These are phyloP conservation scores for Steinernema scapterisci DNA, from an alignment of 2,888 invertebrate genomes.

Conservation along the genomic window DNA sequence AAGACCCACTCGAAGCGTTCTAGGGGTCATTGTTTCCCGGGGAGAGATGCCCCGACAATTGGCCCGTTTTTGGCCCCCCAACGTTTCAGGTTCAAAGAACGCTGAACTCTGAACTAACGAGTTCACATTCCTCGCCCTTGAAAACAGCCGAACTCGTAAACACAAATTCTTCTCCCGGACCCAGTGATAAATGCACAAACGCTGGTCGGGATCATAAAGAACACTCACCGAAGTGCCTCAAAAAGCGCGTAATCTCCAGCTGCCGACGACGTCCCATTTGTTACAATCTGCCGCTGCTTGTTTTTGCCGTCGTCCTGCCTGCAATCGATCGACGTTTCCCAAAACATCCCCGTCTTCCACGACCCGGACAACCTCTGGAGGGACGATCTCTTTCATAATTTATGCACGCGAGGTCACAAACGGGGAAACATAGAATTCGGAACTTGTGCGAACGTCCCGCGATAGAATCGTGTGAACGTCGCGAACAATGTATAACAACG, in stretches of 20 bases:
- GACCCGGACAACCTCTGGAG: neutral
- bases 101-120: too few species aligned
- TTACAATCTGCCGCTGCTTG: neutral
- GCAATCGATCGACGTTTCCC: conserved; percentile 10
- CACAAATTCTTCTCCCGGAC: too few species aligned
- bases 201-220: too few species aligned
- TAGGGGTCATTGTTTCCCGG: too few species aligned
- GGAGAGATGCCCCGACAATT: too few species aligned
- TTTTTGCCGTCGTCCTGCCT: neutral
- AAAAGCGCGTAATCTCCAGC: conserved; percentile 8
- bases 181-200: too few species aligned
- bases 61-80: too few species aligned
- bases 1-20: too few species aligned
- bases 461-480: too few species aligned
- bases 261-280: conserved; percentile 11
- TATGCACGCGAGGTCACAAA: conserved; percentile 10
- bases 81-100: too few species aligned
- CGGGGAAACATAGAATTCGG: neutral
- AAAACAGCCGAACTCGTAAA: too few species aligned
- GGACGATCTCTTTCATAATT: neutral
- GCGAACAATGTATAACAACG: neutral
- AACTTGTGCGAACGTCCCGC: neutral
- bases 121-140: too few species aligned
- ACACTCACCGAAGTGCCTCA: conserved; percentile 24
- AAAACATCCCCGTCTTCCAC: conserved; percentile 1